Evolutionary conservation across 2,888 invertebrate species (phyloP), one percentile per base, ranked within the genome.

Genomic region (Pterostichus niger): DNA sequence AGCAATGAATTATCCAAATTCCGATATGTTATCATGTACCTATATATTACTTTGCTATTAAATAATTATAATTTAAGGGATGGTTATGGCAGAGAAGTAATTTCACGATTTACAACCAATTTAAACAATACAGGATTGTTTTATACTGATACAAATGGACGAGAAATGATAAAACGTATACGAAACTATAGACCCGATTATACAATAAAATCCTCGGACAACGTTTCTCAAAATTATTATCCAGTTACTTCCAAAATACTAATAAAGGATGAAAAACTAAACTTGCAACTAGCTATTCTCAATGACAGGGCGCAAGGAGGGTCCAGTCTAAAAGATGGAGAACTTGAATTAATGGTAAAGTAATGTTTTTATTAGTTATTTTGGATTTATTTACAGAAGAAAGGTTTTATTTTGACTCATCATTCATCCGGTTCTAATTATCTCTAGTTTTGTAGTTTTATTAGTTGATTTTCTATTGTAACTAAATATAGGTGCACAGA

Each of bases 91-190:
- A 94, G 93, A 86, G 96, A 96, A 88, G 91, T 96, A 0, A 92
- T 96, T 6, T 92, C 92, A 3, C 90, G 93, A n/a, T 95, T 94
- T 88, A 90, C 90, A 0, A 92, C 93, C 0, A 90, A 92, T 86
- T 87, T 95, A 64, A 88, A 89, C 13, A 92, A 90, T 24, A 90
- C 89, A 7, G 91, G 91, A 0, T 89, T 88, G 0, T 96, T 96
- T 89, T 95, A 92, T 89, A 96, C 96, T 0, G 96, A 96, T 89
- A 93, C 95, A 6, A 96, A 96, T 88, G 95, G 95, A 0, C 89
- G 96, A n/a, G 94, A 95, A 89, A 92, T 94, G 89, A 90, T 95
- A 85, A 91, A 91, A 86, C 89, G 95, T 84, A 89, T 89, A 9
- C 91, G 93, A 83, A 91, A 93, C 89, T 91, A 91, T 76, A 91